phyloP scores from a whole-genome alignment of 2,888 invertebrate genomes.

The Melikaiella ostensackeni region DNA sequence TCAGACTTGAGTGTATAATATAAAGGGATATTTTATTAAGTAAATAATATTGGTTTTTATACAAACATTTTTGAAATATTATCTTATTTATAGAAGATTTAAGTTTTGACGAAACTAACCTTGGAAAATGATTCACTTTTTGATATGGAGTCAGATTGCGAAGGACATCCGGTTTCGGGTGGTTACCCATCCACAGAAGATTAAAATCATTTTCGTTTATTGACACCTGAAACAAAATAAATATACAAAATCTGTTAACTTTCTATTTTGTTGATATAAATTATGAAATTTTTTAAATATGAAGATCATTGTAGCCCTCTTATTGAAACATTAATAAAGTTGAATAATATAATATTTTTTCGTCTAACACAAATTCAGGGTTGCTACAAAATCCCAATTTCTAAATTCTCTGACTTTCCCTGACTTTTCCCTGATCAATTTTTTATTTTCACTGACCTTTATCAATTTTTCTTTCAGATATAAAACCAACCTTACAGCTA shows the following conservation, averaged over 20 bases:
- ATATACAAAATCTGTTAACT: neutral
- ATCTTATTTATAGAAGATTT: neutral
- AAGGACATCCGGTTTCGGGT: conserved; percentile 93
- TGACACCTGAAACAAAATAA: conserved; percentile 77
- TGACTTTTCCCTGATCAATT: no score
- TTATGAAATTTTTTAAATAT: neutral
- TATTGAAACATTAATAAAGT: no score
- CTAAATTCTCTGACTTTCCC: no score
- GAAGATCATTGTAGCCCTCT: no score
- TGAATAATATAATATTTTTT: no score
- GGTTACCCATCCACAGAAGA: conserved; percentile 94
- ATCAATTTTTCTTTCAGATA: no score
- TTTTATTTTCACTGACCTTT: no score
- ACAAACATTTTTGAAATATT: neutral
- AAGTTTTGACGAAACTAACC: conserved; percentile 77
- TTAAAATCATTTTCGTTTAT: conserved; percentile 89
- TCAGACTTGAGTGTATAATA: no score
- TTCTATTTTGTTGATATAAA: neutral
- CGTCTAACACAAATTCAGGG: no score
- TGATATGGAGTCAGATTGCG: conserved; percentile 91
- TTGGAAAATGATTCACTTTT: conserved; percentile 96
- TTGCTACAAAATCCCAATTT: no score
- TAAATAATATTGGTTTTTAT: neutral
- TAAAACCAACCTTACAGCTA: no score
- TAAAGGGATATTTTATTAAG: no score